These are phyloP conservation scores for Sphyrna mokarran DNA, from an alignment of 2,113 vertebrate species.

Conservation along the genomic window DNA sequence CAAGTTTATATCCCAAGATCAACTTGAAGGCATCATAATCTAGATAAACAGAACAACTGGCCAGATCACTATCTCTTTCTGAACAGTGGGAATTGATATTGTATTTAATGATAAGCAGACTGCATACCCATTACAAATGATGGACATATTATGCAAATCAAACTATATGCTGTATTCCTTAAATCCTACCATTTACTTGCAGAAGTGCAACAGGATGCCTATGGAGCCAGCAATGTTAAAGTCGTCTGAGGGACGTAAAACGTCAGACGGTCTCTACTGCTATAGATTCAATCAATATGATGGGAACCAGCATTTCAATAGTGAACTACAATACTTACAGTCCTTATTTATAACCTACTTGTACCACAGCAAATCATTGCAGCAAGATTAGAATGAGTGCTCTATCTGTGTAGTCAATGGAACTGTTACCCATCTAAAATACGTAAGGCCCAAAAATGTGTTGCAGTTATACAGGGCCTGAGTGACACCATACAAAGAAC, in stretches of 20 bases:
- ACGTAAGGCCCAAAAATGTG: background rate
- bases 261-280: background rate
- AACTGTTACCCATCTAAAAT: background rate
- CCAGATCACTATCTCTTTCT: background rate
- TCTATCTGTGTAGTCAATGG: background rate
- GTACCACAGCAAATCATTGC: background rate
- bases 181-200: background rate
- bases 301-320: background rate
- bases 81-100: background rate
- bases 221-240: background rate
- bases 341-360: background rate
- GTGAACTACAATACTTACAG: background rate
- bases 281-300: background rate
- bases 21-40: background rate
- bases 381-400: background rate
- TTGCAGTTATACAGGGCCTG: too few relatives aligned
- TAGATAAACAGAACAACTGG: background rate
- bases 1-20: background rate
- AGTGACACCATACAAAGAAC: too few relatives aligned
- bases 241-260: background rate
- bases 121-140: background rate
- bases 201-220: too few relatives aligned
- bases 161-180: background rate
- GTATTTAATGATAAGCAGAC: background rate
- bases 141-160: background rate